Evolutionary conservation across 1,140 invertebrate genomes (phyloP), one percentile per base, ranked within the genome.

Genomic region (Bombus sylvicola): DNA sequence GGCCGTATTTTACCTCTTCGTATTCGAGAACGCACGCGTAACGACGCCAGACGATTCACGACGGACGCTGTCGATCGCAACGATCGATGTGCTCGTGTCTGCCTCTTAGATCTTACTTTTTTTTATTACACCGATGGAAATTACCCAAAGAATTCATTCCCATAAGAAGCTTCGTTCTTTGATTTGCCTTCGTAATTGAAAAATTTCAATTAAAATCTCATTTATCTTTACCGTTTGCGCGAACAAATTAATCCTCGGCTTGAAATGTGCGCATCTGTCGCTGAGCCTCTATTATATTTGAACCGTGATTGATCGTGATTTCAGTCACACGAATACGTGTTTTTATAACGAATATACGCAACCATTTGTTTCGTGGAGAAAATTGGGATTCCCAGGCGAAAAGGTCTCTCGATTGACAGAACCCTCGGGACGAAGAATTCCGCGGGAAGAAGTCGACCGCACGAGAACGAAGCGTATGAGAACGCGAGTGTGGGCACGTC

Each of bases 401-500:
- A 39, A 77, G 57, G 62, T 3, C 8, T 25, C 12, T 47, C 76
- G 77, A 85, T 85, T 73, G 83, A 73, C 83, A 62, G 68, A 59
- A 59, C 83, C 77, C 34, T 79, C 53, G 47, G 75, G 64, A 83
- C n/a, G 66, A 53, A n/a, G 71, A 73, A 85, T 74, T 81, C 43
- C 79, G 71, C 79, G 84, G 47, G 78, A 72, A 64, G 78, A 81
- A 74, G 72, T 79, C 39, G 85, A 84, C 77, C 88, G 74, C 82
- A 64, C 85, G 79, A 59, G 86, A 88, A 83, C 86, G 81, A 66
- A 76, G 72, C 80, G 80, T 87, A 83, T 85, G 85, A 89, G 89
- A 90, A 90, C 75, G 89, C 87, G 90, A 91, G 91, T 90, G 88
- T 92, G 90, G 88, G 90, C 92, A 92, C 89, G 89, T 89, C 90